Conservation (phyloP, 2,113 vertebrate species). For the Conger conger region DNA sequence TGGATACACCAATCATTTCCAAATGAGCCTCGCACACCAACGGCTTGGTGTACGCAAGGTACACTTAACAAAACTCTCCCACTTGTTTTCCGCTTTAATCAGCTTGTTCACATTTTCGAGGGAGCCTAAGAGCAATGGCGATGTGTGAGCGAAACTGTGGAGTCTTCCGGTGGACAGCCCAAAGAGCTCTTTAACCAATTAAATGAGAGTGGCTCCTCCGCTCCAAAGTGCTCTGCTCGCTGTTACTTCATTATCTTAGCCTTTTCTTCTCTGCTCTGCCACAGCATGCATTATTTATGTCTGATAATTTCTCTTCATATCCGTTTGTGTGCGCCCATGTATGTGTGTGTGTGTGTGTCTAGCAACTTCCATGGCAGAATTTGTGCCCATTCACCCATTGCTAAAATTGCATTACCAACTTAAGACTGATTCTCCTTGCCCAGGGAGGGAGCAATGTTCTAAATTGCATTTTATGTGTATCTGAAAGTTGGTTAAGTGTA, state of each 20-base stretch:
- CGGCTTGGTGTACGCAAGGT: not conserved
- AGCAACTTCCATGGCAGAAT: not conserved
- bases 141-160: not conserved
- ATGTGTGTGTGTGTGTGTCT: slow-evolving; percentile 1
- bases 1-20: not conserved
- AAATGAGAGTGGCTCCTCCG: not conserved
- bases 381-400: slow-evolving; percentile 4
- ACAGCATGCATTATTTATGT: not conserved
- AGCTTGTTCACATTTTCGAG: not conserved
- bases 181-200: not conserved
- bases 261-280: not conserved
- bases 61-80: not conserved
- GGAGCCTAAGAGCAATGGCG: not conserved
- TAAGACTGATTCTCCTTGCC: not conserved
- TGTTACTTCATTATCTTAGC: not conserved
- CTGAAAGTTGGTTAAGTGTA: slow-evolving; percentile 11
- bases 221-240: not conserved
- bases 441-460: not conserved
- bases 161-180: not conserved
- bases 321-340: not conserved
- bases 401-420: not conserved
- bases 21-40: not conserved
- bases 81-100: not conserved
- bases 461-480: not conserved
- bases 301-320: not conserved